phyloP scores from a whole-genome alignment of 2,797 vertebrate genomes.

The Melanotaenia maccullochi region DNA sequence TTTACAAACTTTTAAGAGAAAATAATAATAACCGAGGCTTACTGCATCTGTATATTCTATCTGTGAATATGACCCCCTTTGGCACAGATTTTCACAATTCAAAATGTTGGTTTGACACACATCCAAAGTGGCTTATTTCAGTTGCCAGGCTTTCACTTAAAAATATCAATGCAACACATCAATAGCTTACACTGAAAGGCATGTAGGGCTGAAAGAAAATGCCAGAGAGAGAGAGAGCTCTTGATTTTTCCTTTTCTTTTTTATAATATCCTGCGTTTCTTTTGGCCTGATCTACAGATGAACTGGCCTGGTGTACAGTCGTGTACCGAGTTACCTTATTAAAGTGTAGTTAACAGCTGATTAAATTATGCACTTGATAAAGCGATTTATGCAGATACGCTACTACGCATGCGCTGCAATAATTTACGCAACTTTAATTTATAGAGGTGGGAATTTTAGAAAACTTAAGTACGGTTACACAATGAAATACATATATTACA shows the following conservation, averaged over 20 bases:
- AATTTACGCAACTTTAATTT: too few relatives aligned
- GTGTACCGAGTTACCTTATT: not conserved
- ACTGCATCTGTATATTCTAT: not conserved
- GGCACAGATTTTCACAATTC: constrained; percentile 17
- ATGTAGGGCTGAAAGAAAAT: not conserved
- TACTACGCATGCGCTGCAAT: constrained; percentile 37
- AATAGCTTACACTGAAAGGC: constrained; percentile 41
- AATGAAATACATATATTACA: not conserved
- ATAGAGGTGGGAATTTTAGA: not conserved
- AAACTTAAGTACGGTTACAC: not conserved
- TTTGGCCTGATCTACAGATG: not conserved
- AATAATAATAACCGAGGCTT: not conserved
- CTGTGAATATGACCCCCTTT: not conserved
- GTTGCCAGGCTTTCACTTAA: not conserved
- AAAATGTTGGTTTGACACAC: constrained; percentile 8
- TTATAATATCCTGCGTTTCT: not conserved
- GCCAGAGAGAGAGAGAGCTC: not conserved
- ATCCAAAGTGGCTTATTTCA: constrained; percentile 1
- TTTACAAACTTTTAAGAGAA: too few relatives aligned
- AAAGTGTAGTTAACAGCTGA: not conserved
- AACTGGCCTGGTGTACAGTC: not conserved
- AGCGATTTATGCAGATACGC: too few relatives aligned
- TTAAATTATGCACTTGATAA: not conserved
- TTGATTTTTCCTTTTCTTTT: constrained; percentile 11
- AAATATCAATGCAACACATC: constrained; percentile 13